Conservation (phyloP, 2,888 invertebrate species). For the Hylaea fasciaria region DNA sequence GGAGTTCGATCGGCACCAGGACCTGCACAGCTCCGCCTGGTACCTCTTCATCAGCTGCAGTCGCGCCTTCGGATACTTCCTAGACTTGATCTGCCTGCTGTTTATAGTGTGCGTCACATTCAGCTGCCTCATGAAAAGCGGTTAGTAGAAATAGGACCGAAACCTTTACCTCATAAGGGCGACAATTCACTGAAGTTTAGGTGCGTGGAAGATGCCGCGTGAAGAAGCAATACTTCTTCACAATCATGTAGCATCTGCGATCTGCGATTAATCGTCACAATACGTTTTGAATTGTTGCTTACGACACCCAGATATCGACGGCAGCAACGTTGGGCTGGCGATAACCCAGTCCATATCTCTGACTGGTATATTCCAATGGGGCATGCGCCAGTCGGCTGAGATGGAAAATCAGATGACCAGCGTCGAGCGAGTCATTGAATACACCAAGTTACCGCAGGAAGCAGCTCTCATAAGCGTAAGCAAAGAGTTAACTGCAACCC, state of each 20-base stretch:
- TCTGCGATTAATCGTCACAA: too few species aligned
- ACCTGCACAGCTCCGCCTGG: constrained; percentile 88
- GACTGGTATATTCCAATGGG: constrained; percentile 89
- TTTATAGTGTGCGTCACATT: constrained; percentile 88
- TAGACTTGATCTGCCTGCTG: constrained; percentile 87
- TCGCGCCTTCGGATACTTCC: constrained; percentile 87
- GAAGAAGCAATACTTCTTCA: too few species aligned
- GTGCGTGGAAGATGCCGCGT: too few species aligned
- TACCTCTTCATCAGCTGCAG: constrained; percentile 87
- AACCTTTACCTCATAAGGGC: neutral
- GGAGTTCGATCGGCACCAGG: constrained; percentile 85
- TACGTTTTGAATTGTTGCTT: neutral
- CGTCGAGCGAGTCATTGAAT: constrained; percentile 92
- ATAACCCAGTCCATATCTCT: constrained; percentile 87
- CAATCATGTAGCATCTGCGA: too few species aligned
- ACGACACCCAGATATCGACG: constrained; percentile 75
- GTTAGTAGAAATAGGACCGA: constrained; percentile 49
- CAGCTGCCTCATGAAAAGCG: constrained; percentile 82
- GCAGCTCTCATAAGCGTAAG: constrained; percentile 70
- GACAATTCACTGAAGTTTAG: too few species aligned
- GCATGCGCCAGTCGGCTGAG: constrained; percentile 95
- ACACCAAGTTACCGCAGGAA: constrained; percentile 84
- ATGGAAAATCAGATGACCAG: constrained; percentile 91
- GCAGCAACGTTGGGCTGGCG: constrained; percentile 86
- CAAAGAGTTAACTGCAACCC: too few species aligned